These are phyloP conservation scores for Nyctalus aviator DNA, from an alignment of 2,797 vertebrate species.

Conservation along the genomic window DNA sequence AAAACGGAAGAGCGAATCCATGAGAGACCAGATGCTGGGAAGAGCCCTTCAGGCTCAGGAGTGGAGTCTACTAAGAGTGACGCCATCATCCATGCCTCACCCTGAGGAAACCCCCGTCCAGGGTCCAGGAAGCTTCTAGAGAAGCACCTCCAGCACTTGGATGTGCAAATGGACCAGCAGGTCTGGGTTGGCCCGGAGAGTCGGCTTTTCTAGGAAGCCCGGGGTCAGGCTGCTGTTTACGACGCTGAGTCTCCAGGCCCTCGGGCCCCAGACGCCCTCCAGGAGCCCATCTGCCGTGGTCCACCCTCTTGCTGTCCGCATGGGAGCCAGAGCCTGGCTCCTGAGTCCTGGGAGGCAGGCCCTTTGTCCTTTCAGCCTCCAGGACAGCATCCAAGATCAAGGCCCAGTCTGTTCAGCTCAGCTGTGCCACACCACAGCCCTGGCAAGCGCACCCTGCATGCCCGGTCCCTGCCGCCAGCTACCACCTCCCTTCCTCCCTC, in stretches of 20 bases:
- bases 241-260: neutral
- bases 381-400: slow-evolving; percentile 8
- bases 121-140: neutral
- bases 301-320: neutral
- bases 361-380: slow-evolving; percentile 1
- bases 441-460: neutral
- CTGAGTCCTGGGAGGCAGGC: neutral
- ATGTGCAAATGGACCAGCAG: neutral
- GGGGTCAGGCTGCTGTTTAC: accelerated
- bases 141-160: neutral
- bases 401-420: neutral
- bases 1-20: neutral
- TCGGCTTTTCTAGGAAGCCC: neutral
- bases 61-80: neutral
- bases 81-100: neutral
- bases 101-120: neutral
- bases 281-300: neutral
- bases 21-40: neutral
- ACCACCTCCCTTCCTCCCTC: neutral
- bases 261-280: neutral
- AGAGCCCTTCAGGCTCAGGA: neutral
- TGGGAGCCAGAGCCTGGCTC: neutral
- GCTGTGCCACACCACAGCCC: neutral
- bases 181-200: neutral
- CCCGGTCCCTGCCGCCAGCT: neutral